Evolutionary conservation across 2,888 invertebrate genomes (phyloP).

Genomic region (Melanargia galathea): DNA sequence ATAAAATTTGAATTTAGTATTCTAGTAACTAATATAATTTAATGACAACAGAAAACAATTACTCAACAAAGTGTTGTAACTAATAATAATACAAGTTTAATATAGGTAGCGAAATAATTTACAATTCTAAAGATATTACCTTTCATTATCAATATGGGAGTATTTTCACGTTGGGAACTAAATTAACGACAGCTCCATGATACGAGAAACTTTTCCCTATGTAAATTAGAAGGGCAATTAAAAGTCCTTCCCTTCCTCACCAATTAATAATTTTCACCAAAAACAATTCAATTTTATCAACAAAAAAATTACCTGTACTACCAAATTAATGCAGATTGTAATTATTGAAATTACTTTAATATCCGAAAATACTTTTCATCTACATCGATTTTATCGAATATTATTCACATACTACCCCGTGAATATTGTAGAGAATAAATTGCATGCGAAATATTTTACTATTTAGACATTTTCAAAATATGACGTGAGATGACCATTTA

Average conservation of each 20-base stretch:
- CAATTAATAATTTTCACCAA: neutral
- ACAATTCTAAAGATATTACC: constrained; percentile 3
- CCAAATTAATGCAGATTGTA: neutral
- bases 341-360: neutral
- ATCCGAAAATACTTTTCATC: neutral
- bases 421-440: too few species aligned
- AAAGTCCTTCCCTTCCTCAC: neutral
- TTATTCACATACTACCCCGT: neutral
- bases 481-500: neutral
- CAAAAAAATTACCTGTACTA: neutral
- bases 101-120: neutral
- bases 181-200: constrained; percentile 8
- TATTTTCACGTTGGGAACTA: neutral
- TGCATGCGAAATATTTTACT: neutral
- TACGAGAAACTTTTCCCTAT: neutral
- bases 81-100: constrained; percentile 11
- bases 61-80: neutral
- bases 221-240: constrained; percentile 8
- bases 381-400: neutral
- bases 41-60: neutral
- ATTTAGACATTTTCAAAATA: neutral
- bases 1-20: too few species aligned
- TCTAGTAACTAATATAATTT: too few species aligned
- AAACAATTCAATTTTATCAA: neutral
- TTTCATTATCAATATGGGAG: neutral